Conservation (phyloP, 1,140 invertebrate species). For the Teleopsis dalmanni region DNA sequence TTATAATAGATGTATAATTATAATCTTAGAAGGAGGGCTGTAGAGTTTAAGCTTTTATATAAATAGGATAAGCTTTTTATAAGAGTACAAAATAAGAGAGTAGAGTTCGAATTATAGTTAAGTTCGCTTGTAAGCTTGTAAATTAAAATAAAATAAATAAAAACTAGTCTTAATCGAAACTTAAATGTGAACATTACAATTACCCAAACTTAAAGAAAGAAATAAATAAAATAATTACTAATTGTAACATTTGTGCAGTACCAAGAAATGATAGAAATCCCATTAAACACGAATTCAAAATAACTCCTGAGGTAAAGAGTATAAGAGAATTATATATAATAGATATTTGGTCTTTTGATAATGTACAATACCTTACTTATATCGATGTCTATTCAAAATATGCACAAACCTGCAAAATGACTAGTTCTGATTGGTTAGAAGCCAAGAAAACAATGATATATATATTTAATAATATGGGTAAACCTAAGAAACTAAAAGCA, state of each 20-base stretch:
- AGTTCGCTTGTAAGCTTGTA: no score
- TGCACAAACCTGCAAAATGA: not conserved
- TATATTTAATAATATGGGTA: not conserved
- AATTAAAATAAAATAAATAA: no score
- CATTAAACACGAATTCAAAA: not conserved
- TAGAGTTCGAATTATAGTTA: no score
- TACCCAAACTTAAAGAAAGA: not conserved
- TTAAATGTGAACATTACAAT: not conserved
- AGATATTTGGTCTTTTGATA: not conserved
- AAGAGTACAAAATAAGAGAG: no score
- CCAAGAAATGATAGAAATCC: not conserved
- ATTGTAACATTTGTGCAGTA: not conserved
- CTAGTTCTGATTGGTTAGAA: not conserved
- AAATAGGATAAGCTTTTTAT: no score
- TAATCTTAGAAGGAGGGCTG: no score
- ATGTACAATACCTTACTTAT: not conserved
- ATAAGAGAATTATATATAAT: not conserved
- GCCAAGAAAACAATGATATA: not conserved
- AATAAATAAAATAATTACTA: not conserved
- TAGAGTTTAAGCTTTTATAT: no score
- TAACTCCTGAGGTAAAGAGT: not conserved
- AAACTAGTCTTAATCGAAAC: no score
- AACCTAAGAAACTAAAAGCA: not conserved
- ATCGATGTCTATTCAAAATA: not conserved
- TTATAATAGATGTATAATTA: no score